Conservation (phyloP, 2,888 invertebrate genomes). For the Conomelus anceps region DNA sequence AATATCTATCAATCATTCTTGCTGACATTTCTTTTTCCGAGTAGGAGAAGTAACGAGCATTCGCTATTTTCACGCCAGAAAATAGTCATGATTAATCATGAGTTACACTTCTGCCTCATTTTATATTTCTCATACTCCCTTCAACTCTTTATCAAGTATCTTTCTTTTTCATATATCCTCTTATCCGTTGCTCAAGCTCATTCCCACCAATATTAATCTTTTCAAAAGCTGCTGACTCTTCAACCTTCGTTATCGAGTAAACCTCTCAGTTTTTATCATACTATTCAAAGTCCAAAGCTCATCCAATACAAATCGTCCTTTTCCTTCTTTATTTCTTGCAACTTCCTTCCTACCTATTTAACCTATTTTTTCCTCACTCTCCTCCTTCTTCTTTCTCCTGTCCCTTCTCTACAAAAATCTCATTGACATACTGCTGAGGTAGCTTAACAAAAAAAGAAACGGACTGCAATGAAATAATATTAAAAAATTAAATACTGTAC, state of each 20-base stretch:
- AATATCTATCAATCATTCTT: neutral
- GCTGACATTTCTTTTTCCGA: neutral
- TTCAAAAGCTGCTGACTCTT: neutral
- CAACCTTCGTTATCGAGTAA: neutral
- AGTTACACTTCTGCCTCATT: too few relatives aligned
- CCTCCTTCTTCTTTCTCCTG: too few relatives aligned
- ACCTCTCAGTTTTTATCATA: neutral
- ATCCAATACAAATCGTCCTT: neutral
- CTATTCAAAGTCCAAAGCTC: neutral
- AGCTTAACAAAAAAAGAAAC: too few relatives aligned
- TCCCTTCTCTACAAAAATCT: too few relatives aligned
- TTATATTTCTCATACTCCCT: neutral
- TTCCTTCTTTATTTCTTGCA: too few relatives aligned
- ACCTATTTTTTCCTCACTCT: too few relatives aligned
- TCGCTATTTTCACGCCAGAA: neutral
- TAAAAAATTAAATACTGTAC: too few relatives aligned
- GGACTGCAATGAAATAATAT: too few relatives aligned
- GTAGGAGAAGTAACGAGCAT: neutral
- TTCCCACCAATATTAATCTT: neutral
- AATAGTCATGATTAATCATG: neutral
- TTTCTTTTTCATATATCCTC: neutral
- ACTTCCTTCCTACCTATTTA: too few relatives aligned
- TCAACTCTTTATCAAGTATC: neutral
- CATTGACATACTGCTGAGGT: too few relatives aligned
- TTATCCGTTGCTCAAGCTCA: neutral